Conservation (phyloP, 2,113 vertebrate genomes). For the Neolamprologus hecqui region DNA sequence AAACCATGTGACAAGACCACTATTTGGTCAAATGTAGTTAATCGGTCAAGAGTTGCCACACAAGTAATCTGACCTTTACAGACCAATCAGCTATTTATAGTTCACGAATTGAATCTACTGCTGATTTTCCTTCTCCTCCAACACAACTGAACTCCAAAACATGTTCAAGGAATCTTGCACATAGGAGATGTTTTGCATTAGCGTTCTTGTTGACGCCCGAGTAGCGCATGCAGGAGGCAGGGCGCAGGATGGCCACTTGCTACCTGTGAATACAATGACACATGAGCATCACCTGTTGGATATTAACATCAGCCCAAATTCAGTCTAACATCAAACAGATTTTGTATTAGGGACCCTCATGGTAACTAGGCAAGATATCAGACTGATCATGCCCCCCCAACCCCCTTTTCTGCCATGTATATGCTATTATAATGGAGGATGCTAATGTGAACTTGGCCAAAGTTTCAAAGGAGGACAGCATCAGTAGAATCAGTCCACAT, state of each 20-base stretch:
- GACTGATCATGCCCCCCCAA: not conserved
- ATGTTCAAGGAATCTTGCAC: not conserved
- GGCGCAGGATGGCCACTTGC: not conserved
- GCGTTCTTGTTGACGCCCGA: not conserved
- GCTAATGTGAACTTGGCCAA: not conserved
- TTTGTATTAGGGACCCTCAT: not conserved
- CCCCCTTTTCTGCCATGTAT: not conserved
- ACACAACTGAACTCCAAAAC: not conserved
- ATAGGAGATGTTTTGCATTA: not conserved
- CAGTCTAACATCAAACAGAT: not conserved
- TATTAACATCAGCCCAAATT: not conserved
- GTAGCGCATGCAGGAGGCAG: not conserved
- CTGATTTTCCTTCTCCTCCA: not conserved
- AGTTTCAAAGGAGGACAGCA: not conserved
- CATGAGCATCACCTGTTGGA: not conserved
- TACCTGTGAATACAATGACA: not conserved
- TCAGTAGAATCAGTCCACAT: not conserved
- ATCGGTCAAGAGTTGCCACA: not conserved
- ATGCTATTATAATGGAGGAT: not conserved
- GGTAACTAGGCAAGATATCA: not conserved
- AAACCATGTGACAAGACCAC: not conserved
- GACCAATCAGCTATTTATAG: not conserved
- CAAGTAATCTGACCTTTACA: not conserved
- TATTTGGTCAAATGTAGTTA: not conserved
- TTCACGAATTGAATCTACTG: not conserved